phyloP scores from a whole-genome alignment of 2,888 invertebrate species.

The Amphipoea oculea region DNA sequence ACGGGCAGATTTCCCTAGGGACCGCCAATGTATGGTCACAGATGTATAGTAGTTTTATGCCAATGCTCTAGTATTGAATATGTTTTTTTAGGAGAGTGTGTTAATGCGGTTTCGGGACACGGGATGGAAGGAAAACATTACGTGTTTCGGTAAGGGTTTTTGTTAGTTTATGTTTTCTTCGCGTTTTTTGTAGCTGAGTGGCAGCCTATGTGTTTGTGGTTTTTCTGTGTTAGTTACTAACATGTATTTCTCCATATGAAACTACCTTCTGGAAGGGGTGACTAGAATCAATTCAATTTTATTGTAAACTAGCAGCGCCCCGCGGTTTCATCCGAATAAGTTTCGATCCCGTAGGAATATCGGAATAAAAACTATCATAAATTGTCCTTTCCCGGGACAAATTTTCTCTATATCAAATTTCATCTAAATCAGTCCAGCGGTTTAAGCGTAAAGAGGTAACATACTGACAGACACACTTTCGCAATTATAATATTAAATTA shows the following conservation, averaged over 20 bases:
- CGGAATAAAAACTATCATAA: no score
- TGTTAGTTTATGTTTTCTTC: conserved; percentile 33
- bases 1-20: conserved; percentile 73
- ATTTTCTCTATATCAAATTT: no score
- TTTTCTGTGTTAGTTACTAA: background rate
- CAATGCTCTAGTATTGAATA: conserved; percentile 60
- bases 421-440: no score
- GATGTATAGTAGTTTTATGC: conserved; percentile 65
- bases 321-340: no score
- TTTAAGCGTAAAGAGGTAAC: no score
- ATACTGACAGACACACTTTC: no score
- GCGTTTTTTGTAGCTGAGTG: background rate
- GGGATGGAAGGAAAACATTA: conserved; percentile 42
- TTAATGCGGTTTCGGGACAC: conserved; percentile 47
- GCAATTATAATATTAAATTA: no score
- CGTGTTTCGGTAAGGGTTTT: conserved; percentile 11
- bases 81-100: conserved; percentile 62
- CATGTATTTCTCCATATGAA: background rate
- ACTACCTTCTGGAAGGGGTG: background rate
- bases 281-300: background rate
- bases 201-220: background rate
- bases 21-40: conserved; percentile 61
- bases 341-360: no score
- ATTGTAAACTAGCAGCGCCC: background rate
- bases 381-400: no score